These are phyloP conservation scores for Glaucopsyche alexis DNA, from an alignment of 2,888 invertebrate genomes.

Conservation along the genomic window DNA sequence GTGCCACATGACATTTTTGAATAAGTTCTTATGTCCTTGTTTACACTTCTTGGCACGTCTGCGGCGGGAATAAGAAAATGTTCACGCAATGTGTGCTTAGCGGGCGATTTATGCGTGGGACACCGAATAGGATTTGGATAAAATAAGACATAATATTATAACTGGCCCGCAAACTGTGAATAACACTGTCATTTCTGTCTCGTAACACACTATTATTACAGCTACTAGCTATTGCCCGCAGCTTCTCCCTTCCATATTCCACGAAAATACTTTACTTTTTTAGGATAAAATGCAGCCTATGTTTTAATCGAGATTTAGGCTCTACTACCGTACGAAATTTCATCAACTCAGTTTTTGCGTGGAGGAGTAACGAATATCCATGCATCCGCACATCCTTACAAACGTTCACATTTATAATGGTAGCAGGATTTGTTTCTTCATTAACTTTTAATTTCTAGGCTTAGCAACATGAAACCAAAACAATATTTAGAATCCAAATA, in stretches of 20 bases:
- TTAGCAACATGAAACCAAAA: slow-evolving; percentile 37
- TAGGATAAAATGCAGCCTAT: no score
- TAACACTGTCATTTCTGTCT: not conserved
- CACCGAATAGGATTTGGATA: slow-evolving; percentile 77
- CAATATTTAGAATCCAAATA: slow-evolving; percentile 15
- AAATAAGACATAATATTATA: slow-evolving; percentile 65
- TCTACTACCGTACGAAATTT: no score
- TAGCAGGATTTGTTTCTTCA: not conserved
- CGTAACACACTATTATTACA: not conserved
- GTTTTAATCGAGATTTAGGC: no score
- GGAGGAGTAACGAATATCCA: no score
- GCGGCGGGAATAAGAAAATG: slow-evolving; percentile 74
- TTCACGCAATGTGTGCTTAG: slow-evolving; percentile 73
- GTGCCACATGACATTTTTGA: slow-evolving; percentile 25
- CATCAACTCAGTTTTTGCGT: no score
- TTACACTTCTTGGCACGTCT: slow-evolving; percentile 74
- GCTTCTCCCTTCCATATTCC: no score
- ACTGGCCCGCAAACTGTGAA: slow-evolving; percentile 45
- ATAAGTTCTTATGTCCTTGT: slow-evolving; percentile 30
- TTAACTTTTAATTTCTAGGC: not conserved
- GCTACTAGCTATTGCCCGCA: no score
- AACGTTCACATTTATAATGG: not conserved
- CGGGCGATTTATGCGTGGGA: slow-evolving; percentile 73
- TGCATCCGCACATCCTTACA: not conserved
- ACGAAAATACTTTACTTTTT: no score